Conservation (phyloP, 2,797 vertebrate species). For the Numenius phaeopus region DNA sequence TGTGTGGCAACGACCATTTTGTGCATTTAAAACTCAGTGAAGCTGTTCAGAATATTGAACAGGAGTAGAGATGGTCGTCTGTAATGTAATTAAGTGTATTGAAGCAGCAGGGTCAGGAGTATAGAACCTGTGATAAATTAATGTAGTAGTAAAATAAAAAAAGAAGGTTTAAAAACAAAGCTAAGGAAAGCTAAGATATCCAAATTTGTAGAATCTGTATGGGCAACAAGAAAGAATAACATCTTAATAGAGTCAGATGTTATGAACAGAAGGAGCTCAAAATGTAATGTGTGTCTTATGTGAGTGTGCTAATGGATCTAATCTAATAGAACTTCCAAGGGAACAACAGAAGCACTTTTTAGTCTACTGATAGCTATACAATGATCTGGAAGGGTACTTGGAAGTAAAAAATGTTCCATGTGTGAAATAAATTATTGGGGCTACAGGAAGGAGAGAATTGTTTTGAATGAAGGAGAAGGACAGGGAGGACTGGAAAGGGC, state of each 20-base stretch:
- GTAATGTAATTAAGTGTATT: background rate
- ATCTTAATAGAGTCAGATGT: background rate
- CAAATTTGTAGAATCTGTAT: background rate
- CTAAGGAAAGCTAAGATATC: background rate
- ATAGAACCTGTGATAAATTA: background rate
- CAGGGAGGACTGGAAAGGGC: background rate
- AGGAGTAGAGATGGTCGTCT: background rate
- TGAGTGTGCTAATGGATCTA: background rate
- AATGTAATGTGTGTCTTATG: background rate
- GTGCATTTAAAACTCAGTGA: conserved; percentile 42
- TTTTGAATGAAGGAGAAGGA: background rate
- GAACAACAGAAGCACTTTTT: background rate
- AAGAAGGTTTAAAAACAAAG: background rate
- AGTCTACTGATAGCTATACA: background rate
- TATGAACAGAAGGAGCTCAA: background rate
- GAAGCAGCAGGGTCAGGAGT: background rate
- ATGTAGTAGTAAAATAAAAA: background rate
- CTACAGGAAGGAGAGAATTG: background rate
- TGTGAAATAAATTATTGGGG: background rate
- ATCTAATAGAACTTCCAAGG: background rate
- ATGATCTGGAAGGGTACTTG: background rate
- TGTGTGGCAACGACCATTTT: conserved; percentile 56
- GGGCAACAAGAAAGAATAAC: background rate
- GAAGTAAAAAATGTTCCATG: background rate
- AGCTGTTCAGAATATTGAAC: background rate